phyloP scores from a whole-genome alignment of 2,113 vertebrate species.

The Lagenorhynchus albirostris region DNA sequence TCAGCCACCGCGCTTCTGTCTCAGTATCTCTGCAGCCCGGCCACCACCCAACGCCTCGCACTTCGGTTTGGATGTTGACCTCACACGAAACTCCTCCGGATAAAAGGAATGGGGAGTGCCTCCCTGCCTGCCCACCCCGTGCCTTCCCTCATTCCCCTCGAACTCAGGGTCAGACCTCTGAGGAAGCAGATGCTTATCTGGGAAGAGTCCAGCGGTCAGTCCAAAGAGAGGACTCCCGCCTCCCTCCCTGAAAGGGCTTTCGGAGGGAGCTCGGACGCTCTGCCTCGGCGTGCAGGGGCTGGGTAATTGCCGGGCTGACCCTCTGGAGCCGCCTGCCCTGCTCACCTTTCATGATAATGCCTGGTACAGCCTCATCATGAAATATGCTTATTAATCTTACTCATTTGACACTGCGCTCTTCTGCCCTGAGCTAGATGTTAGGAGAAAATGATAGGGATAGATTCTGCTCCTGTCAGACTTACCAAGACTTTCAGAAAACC shows the following conservation, averaged over 20 bases:
- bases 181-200: not conserved
- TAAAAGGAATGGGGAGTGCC: not conserved
- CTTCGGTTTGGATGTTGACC: not conserved
- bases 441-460: slow-evolving; percentile 74
- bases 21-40: not conserved
- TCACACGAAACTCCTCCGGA: not conserved
- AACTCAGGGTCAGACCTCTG: slow-evolving; percentile 8
- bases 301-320: slow-evolving; percentile 29
- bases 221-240: not conserved
- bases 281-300: not conserved
- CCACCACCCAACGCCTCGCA: not conserved
- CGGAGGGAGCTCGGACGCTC: not conserved
- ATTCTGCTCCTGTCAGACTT: slow-evolving; percentile 66
- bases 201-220: not conserved
- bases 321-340: slow-evolving; percentile 38
- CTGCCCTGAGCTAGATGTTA: slow-evolving; percentile 45
- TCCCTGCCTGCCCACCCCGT: not conserved
- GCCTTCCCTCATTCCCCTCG: not conserved
- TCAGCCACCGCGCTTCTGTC: not conserved
- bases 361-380: slow-evolving; percentile 4
- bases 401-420: slow-evolving; percentile 57
- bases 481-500: slow-evolving; percentile 42
- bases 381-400: slow-evolving; percentile 71
- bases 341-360: slow-evolving; percentile 65
- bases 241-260: not conserved